Conservation (phyloP, 2,888 invertebrate species). For the Mycalesis mineus region DNA sequence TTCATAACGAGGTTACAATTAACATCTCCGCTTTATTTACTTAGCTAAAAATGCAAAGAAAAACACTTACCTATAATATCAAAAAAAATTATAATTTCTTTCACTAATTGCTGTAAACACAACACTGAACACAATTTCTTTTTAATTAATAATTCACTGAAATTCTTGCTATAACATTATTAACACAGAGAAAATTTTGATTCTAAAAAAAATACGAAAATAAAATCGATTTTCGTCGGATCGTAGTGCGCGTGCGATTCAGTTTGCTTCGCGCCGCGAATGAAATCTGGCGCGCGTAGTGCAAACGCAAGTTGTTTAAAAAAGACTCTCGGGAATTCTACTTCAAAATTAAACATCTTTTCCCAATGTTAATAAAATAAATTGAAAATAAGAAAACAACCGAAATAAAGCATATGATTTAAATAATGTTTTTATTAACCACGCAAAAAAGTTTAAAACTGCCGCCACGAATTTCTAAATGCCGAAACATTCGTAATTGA, state of each 20-base stretch:
- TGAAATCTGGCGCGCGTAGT: slow-evolving; percentile 44
- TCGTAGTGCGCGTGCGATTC: slow-evolving; percentile 46
- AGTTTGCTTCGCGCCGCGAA: slow-evolving; percentile 64
- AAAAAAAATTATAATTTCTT: slow-evolving; percentile 7
- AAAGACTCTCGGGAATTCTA: slow-evolving; percentile 51
- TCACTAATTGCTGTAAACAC: slow-evolving; percentile 19
- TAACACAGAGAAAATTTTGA: slow-evolving; percentile 32
- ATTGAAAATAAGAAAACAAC: background rate
- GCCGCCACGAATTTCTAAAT: background rate
- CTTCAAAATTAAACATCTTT: slow-evolving; percentile 1
- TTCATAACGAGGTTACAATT: slow-evolving; percentile 8
- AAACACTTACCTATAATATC: slow-evolving; percentile 15
- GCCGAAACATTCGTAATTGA: background rate
- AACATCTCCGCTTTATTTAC: background rate
- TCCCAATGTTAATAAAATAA: background rate
- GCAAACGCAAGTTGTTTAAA: slow-evolving; percentile 41
- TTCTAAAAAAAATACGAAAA: slow-evolving; percentile 21
- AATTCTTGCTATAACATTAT: slow-evolving; percentile 40
- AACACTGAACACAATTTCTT: slow-evolving; percentile 35
- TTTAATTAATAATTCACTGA: slow-evolving; percentile 30
- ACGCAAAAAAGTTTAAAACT: background rate
- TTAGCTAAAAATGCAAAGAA: slow-evolving; percentile 10
- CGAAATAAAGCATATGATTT: background rate
- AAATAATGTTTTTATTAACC: no score
- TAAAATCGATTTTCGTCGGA: slow-evolving; percentile 41